A percentile compares a stretch with the other conserved stretches of the same genome.
phyloP scores from a whole-genome alignment of 2,888 invertebrate species.

The Tetheella fluctuosa region DNA sequence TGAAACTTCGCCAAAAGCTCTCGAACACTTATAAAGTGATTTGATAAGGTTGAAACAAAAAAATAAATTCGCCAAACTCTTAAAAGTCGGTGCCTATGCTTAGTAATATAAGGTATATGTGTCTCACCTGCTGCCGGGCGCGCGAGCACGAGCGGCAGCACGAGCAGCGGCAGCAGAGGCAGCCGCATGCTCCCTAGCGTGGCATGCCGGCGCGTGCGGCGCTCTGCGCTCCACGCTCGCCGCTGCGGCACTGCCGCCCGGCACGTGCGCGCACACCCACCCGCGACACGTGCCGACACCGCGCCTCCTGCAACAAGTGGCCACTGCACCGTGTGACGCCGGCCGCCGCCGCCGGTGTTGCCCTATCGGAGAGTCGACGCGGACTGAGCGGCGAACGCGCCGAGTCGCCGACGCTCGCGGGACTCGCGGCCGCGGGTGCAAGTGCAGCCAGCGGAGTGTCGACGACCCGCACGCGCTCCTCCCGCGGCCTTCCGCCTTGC shows the following conservation, averaged over 20 bases:
- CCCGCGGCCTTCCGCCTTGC: slow-evolving; percentile 49
- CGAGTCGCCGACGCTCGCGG: slow-evolving; percentile 19
- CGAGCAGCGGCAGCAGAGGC: slow-evolving; percentile 79
- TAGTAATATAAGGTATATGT: slow-evolving; percentile 9
- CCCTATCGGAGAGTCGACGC: slow-evolving; percentile 68
- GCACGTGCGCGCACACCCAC: slow-evolving; percentile 50
- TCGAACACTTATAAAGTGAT: background rate
- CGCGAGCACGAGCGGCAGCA: slow-evolving; percentile 79
- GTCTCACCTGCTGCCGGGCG: slow-evolving; percentile 78
- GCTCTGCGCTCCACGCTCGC: slow-evolving; percentile 60
- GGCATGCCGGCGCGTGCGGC: slow-evolving; percentile 75
- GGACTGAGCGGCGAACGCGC: slow-evolving; percentile 52
- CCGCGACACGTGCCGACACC: slow-evolving; percentile 44
- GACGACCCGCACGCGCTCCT: slow-evolving; percentile 56
- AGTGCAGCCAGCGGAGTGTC: slow-evolving; percentile 42
- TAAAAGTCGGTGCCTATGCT: background rate
- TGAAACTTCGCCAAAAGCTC: background rate
- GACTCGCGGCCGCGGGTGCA: slow-evolving; percentile 48
- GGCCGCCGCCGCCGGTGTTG: slow-evolving; percentile 60
- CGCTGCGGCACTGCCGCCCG: slow-evolving; percentile 55
- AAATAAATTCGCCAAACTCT: background rate
- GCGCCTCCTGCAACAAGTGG: slow-evolving; percentile 52
- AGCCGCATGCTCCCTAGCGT: slow-evolving; percentile 80
- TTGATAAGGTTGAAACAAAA: too few relatives aligned
- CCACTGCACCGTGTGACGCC: slow-evolving; percentile 45